phyloP scores from a whole-genome alignment of 2,113 vertebrate species.

The Corythaeola cristata region DNA sequence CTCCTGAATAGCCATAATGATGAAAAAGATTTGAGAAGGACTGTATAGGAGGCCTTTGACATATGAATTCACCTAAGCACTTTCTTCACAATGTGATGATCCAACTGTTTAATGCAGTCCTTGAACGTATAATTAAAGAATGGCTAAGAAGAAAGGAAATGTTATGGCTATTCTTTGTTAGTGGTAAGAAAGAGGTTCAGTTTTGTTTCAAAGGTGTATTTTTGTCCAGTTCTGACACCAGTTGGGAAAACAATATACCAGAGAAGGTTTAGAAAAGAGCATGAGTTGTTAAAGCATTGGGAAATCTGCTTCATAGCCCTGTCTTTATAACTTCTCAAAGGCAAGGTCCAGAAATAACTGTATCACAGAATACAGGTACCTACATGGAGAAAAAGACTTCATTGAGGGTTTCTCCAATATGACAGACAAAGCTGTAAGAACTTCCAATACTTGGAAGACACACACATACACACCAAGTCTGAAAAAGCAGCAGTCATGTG shows the following conservation, averaged over 20 bases:
- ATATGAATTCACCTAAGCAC: not conserved
- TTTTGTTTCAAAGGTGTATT: not conserved
- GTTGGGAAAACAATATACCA: not conserved
- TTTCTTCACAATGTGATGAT: not conserved
- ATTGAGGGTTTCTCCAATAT: not conserved
- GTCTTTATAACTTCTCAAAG: not conserved
- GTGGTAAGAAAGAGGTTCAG: not conserved
- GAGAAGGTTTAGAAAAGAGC: not conserved
- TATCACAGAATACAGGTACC: not conserved
- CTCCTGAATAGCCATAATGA: not conserved
- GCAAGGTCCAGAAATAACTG: not conserved
- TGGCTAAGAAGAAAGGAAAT: not conserved
- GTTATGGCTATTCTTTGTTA: not conserved
- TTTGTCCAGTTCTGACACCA: not conserved
- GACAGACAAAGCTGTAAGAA: not conserved
- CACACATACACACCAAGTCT: rapidly evolving
- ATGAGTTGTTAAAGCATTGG: not conserved
- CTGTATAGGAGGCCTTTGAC: not conserved
- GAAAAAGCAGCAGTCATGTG: not conserved
- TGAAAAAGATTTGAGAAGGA: not conserved
- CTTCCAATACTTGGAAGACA: not conserved
- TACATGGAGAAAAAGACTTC: not conserved
- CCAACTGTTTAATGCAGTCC: not conserved
- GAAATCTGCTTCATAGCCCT: not conserved
- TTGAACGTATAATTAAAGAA: not conserved